Evolutionary conservation across 2,113 vertebrate genomes (phyloP).

Genomic region (Semicossyphus pulcher): DNA sequence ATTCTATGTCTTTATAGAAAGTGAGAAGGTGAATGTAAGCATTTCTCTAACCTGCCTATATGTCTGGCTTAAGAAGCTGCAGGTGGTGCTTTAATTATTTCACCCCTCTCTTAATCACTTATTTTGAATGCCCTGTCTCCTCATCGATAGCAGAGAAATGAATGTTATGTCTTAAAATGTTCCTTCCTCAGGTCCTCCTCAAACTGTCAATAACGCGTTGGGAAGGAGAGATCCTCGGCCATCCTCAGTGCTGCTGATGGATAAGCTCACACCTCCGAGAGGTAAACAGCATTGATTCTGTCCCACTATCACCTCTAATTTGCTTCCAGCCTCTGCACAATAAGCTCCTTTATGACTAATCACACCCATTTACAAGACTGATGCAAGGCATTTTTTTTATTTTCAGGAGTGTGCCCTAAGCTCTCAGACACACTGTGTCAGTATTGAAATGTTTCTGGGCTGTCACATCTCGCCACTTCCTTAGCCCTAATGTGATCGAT

Average conservation of each 20-base stretch:
- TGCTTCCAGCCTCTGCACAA: constrained; percentile 80
- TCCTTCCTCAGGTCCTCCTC: constrained; percentile 83
- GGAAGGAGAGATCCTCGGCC: constrained; percentile 81
- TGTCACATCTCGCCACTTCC: constrained; percentile 78
- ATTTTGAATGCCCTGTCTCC: constrained; percentile 72
- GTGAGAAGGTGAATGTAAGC: constrained; percentile 1
- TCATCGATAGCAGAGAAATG: constrained; percentile 76
- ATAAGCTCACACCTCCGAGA: constrained; percentile 86
- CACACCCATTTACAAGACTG: constrained; percentile 81
- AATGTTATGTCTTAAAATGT: constrained; percentile 80
- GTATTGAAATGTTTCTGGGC: constrained; percentile 80
- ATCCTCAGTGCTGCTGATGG: constrained; percentile 83
- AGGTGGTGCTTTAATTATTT: constrained; percentile 72
- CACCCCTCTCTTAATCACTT: constrained; percentile 68
- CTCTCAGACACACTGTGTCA: constrained; percentile 71
- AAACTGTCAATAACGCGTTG: constrained; percentile 82
- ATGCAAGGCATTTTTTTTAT: constrained; percentile 62
- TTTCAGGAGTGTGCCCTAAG: constrained; percentile 72
- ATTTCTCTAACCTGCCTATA: constrained; percentile 33
- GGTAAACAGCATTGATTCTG: constrained; percentile 88
- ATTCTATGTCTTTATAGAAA: background rate
- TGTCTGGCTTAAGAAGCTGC: constrained; percentile 50
- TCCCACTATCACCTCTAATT: constrained; percentile 84
- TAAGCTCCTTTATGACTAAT: constrained; percentile 85
- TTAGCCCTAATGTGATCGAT: constrained; percentile 80